Percentiles rank a stretch among this genome's conserved stretches.
phyloP scores from a whole-genome alignment of 2,797 vertebrate genomes.

The Myiotriccus ornatus region DNA sequence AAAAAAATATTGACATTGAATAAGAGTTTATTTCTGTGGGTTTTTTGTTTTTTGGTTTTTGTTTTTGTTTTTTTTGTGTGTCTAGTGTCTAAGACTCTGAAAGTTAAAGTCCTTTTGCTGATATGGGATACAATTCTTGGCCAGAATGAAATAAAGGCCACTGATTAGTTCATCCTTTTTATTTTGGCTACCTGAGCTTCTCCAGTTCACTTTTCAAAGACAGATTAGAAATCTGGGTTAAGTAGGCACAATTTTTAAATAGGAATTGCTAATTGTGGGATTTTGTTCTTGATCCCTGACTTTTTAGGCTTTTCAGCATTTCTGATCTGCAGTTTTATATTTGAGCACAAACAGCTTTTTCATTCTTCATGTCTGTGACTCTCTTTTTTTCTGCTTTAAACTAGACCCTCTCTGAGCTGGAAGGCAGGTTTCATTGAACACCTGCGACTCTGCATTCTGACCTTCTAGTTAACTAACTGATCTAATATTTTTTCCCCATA shows the following conservation, averaged over 20 bases:
- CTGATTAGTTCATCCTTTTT: neutral
- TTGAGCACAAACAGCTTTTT: neutral
- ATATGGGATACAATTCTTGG: neutral
- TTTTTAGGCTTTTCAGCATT: neutral
- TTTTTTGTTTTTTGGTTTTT: neutral
- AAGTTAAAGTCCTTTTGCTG: neutral
- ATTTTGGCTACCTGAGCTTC: neutral
- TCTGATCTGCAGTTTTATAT: neutral
- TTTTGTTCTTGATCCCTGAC: neutral
- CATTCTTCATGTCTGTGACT: neutral
- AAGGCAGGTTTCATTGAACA: neutral
- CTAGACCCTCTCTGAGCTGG: neutral
- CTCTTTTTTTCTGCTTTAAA: neutral
- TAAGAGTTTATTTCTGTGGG: conserved; percentile 1
- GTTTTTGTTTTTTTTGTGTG: neutral
- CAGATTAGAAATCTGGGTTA: neutral
- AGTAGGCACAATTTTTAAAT: neutral
- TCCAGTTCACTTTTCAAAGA: neutral
- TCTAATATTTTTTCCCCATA: neutral
- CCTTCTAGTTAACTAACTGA: neutral
- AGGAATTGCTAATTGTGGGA: neutral
- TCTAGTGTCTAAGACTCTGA: neutral
- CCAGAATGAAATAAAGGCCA: neutral
- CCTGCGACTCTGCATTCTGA: neutral
- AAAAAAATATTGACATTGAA: conserved; percentile 18